Evolutionary conservation across 2,888 invertebrate genomes (phyloP).

Genomic region (Holacanthella duospinosa): DNA sequence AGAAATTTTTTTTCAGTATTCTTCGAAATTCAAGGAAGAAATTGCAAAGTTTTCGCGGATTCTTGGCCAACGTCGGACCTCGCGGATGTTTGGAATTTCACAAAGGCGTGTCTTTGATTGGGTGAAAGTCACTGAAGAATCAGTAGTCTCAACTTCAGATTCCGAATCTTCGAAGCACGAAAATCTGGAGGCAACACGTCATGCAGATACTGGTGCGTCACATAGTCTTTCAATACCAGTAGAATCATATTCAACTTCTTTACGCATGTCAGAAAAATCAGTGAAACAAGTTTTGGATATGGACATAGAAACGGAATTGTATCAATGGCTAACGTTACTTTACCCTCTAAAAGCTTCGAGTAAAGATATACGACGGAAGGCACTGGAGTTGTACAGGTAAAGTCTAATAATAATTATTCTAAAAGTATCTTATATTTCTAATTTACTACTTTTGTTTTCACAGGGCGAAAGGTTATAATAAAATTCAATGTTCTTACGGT

Average conservation of each 20-base stretch:
- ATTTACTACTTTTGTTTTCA: too few relatives aligned
- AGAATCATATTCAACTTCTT: not conserved
- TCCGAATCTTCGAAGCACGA: not conserved
- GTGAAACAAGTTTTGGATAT: conserved; percentile 21
- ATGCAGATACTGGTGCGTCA: not conserved
- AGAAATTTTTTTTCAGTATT: conserved; percentile 37
- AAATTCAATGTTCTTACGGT: conserved; percentile 39
- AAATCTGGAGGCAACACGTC: not conserved
- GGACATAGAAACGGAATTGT: conserved; percentile 22
- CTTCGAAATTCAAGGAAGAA: conserved; percentile 38
- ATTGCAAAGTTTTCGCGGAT: conserved; percentile 36
- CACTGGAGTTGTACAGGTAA: conserved; percentile 35
- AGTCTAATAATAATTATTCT: not conserved
- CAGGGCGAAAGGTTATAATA: conserved; percentile 34
- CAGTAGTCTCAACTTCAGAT: not conserved
- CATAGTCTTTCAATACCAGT: not conserved
- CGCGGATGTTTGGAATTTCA: conserved; percentile 38
- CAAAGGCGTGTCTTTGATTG: conserved; percentile 39
- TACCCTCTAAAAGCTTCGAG: conserved; percentile 21
- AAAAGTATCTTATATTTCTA: not conserved
- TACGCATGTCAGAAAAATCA: conserved; percentile 5
- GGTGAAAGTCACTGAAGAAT: conserved; percentile 19
- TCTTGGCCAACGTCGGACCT: conserved; percentile 36
- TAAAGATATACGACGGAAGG: conserved; percentile 38
- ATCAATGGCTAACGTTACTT: conserved; percentile 22